Evolutionary conservation across 2,113 vertebrate species (phyloP), one percentile per base, ranked within the genome.

Genomic region (Protobothrops flavoviridis): DNA sequence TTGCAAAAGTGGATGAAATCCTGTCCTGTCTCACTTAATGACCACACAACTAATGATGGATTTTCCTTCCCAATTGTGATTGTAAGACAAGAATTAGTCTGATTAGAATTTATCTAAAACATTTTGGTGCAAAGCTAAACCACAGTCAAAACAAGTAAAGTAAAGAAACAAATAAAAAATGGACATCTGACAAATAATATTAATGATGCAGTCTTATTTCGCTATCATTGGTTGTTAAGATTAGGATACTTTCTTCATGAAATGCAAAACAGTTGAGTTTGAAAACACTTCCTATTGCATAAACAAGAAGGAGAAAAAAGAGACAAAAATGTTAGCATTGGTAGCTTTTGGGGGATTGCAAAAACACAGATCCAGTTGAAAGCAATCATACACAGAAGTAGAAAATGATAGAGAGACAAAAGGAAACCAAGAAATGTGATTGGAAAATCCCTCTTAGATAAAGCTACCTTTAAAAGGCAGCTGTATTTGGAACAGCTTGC

Each of bases 311-410:
- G 26, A 81, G 1, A 3, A 43, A 50, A 43, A 81, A 23, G 33
- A 21, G 33, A 69, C 2, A 88, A 17, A 93, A 91, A 85, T 88
- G 45, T 91, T 61, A 91, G 57, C 85, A 24, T 10, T 90, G 90
- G 90, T 12, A 93, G 39, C 23, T 2, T 92, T 93, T 92, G 56
- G 59, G 57, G 87, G 69, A 7, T 64, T 95, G 89, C 95, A 86
- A 56, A 26, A 86, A 50, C 24, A 57, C 45, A 57, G 29, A 39
- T 56, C 59, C 12, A 12, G 17, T 90, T 90, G 33, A 69, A 69
- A 5, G 94, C 39, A 94, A 52, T 93, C 29, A 48, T 52, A 5
- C 29, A 81, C 12, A 9, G 43, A 81, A 21, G 7, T 43, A 81
- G 33, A 81, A 81, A 81, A 81, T 3, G 17, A 39, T 43, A 3